phyloP scores from a whole-genome alignment of 2,113 vertebrate species.

The Anhinga anhinga region DNA sequence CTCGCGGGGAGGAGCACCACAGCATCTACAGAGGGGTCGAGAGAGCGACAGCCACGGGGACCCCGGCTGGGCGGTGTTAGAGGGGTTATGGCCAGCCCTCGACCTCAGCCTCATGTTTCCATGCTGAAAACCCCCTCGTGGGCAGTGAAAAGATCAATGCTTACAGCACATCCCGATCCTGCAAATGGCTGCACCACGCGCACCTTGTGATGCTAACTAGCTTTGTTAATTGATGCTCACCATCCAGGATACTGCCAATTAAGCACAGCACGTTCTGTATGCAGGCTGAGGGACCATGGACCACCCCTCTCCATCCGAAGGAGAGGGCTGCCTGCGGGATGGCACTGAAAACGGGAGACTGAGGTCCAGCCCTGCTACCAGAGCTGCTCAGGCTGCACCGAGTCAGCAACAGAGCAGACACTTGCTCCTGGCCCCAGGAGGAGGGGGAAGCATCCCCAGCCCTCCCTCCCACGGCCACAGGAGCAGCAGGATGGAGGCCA shows the following conservation, averaged over 20 bases:
- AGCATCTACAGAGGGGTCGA: rapidly evolving
- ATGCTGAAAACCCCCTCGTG: neutral
- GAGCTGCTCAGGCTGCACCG: neutral
- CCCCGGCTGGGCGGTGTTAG: neutral
- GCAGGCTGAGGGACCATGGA: neutral
- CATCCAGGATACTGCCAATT: neutral
- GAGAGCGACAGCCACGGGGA: neutral
- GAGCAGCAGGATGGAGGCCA: neutral
- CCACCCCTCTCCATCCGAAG: neutral
- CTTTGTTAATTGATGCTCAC: neutral
- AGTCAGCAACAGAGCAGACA: neutral
- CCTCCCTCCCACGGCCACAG: neutral
- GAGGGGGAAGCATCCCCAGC: neutral
- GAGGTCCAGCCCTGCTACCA: neutral
- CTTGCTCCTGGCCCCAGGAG: neutral
- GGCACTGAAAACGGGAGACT: neutral
- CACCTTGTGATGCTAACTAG: neutral
- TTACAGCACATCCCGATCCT: neutral
- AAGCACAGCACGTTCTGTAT: neutral
- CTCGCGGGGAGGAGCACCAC: neutral
- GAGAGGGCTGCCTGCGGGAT: rapidly evolving
- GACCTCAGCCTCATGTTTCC: neutral
- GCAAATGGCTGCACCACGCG: rapidly evolving
- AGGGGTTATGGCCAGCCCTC: neutral
- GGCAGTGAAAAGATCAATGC: neutral